Base-by-base conservation (phyloP, 1,140 invertebrate species). In the Ceratina japonica region DNA sequence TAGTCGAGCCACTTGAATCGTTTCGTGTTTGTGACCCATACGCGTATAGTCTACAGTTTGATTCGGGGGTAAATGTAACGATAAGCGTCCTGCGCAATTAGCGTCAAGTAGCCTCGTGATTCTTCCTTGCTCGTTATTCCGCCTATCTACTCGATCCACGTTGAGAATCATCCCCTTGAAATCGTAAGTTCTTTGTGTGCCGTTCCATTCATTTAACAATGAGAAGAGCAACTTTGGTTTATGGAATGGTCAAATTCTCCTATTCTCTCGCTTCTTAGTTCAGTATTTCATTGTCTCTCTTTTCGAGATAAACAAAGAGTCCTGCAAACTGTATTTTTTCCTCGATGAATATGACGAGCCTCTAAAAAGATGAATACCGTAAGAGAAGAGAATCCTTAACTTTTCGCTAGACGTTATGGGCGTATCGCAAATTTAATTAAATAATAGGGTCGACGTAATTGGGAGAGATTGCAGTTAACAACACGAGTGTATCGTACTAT, bases 41-140 rank as follows among this genome's bases (percentile, higher is more conserved):
- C 56, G 66, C 51, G 64, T 70, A 76, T 13, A 69, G 31, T 37
- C 51, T 16, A 69, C 61, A 74, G 73, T 64, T 64, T 63, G 73
- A 76, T 69, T 65, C 64, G 44, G 22, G 54, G 75, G 64, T 70
- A 79, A 65, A 73, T 54, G 27, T 81, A 85, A 85, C 79, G 82
- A 81, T 78, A 74, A 78, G 52, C 70, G 75, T 74, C 69, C 56
- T 65, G 49, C 31, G 79, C 84, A 85, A 85, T 85, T 73, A 85
- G 70, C 70, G 66, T 85, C 83, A 85, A 85, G 83, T 81, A 84
- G 82, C 75, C n/a, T 75, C 62, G 61, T 49, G 78, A 80, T 84
- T 80, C 79, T 51, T 75, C 62, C 56, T 66, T 63, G 79, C 75
- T 85, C 59, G 68, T 85, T 85, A 81, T 81, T 85, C 74, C 64